Percentiles rank a stretch among this genome's conserved stretches.
These are phyloP conservation scores for Parelbella ahira DNA, from an alignment of 2,888 invertebrate species.

Conservation along the genomic window DNA sequence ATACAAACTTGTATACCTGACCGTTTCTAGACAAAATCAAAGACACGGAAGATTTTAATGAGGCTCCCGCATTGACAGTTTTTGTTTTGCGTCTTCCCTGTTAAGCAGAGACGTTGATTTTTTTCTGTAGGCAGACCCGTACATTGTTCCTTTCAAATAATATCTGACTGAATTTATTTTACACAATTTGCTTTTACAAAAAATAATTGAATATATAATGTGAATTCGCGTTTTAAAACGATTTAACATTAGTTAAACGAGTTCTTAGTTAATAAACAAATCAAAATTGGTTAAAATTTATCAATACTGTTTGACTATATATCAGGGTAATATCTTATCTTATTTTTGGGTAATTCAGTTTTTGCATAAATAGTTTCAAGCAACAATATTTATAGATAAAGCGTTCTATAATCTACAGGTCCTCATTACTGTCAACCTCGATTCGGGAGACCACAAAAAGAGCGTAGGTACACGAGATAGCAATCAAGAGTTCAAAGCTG, in stretches of 20 bases:
- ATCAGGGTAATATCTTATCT: too few relatives aligned
- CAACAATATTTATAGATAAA: slow-evolving; percentile 3
- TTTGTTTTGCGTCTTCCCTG: slow-evolving; percentile 58
- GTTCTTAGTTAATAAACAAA: too few relatives aligned
- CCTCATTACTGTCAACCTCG: slow-evolving; percentile 19
- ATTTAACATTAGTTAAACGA: too few relatives aligned
- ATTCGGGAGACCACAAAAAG: slow-evolving; percentile 32
- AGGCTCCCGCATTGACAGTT: slow-evolving; percentile 69
- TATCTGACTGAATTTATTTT: slow-evolving; percentile 1
- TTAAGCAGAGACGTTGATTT: slow-evolving; percentile 31
- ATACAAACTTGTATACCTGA: slow-evolving; percentile 49
- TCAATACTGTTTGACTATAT: too few relatives aligned
- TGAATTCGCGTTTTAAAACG: too few relatives aligned
- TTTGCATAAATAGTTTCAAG: too few relatives aligned
- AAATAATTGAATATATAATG: too few relatives aligned
- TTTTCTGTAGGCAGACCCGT: too few relatives aligned
- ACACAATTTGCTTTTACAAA: not conserved
- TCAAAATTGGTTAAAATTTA: too few relatives aligned
- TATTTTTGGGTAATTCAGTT: too few relatives aligned
- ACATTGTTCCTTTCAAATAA: slow-evolving; percentile 14
- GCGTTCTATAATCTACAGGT: slow-evolving; percentile 23
- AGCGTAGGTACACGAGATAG: slow-evolving; percentile 47
- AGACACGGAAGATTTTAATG: slow-evolving; percentile 78
- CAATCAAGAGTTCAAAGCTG: slow-evolving; percentile 62
- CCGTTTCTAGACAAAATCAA: slow-evolving; percentile 72